Evolutionary conservation across 2,797 vertebrate species (phyloP).

Genomic region (Morus bassanus): DNA sequence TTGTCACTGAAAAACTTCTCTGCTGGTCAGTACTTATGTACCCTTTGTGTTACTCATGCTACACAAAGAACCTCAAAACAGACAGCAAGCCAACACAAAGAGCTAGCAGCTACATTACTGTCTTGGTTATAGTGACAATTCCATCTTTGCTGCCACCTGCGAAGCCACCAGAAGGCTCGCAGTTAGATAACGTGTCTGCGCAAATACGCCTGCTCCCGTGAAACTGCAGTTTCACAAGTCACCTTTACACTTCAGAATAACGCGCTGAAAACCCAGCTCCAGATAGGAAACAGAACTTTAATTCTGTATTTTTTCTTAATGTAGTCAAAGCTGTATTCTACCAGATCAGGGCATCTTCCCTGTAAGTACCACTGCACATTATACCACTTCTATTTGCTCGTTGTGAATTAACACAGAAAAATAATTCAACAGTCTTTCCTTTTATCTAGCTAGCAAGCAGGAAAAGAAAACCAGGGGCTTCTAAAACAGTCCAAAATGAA

Average conservation of each 20-base stretch:
- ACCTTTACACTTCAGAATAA: background rate
- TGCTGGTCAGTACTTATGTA: background rate
- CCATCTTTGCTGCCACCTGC: background rate
- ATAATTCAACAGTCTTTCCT: background rate
- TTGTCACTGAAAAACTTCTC: background rate
- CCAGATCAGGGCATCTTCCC: background rate
- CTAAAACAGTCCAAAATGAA: background rate
- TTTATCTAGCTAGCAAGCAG: background rate
- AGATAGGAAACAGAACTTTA: background rate
- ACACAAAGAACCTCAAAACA: background rate
- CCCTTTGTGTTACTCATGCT: background rate
- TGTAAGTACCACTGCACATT: background rate
- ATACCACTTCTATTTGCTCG: background rate
- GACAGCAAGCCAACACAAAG: background rate
- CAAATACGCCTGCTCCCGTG: background rate
- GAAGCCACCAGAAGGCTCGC: background rate
- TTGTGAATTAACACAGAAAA: background rate
- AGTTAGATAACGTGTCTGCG: background rate
- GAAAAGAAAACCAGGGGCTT: background rate
- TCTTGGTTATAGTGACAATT: background rate
- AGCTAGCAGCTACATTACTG: background rate
- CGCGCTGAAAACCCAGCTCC: background rate
- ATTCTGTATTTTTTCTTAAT: background rate
- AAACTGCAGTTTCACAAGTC: background rate
- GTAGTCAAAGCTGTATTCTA: background rate